Conservation (phyloP, 2,888 invertebrate species). For the Pteria penguin region DNA sequence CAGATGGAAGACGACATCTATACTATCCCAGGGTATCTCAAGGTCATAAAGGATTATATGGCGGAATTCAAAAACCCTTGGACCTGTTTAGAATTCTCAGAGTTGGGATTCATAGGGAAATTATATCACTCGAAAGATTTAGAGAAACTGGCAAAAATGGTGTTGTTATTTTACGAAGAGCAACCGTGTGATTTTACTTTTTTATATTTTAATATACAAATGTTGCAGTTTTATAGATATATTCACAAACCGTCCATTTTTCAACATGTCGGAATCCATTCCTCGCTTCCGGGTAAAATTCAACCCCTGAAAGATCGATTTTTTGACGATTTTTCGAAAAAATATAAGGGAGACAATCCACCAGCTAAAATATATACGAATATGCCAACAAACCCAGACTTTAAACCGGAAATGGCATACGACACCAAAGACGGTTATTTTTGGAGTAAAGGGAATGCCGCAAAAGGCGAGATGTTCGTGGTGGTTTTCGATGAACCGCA, state of each 20-base stretch:
- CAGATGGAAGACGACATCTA: conserved; percentile 80
- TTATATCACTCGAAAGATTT: conserved; percentile 61
- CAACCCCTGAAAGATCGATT: conserved; percentile 63
- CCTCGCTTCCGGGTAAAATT: conserved; percentile 63
- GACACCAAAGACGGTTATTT: conserved; percentile 76
- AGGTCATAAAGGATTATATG: conserved; percentile 75
- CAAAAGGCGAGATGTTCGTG: conserved; percentile 72
- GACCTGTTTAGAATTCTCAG: conserved; percentile 69
- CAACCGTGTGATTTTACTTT: conserved; percentile 66
- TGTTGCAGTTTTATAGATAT: conserved; percentile 51
- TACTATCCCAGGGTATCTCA: conserved; percentile 71
- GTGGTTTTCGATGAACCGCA: conserved; percentile 73
- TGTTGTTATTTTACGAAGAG: conserved; percentile 71
- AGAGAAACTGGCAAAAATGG: conserved; percentile 66
- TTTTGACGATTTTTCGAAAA: conserved; percentile 60
- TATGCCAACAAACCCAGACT: conserved; percentile 72
- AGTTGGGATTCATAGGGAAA: conserved; percentile 69
- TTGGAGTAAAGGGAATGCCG: conserved; percentile 75
- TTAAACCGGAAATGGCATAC: conserved; percentile 77
- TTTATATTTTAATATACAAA: conserved; percentile 60
- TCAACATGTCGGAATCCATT: conserved; percentile 65
- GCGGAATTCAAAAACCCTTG: conserved; percentile 61
- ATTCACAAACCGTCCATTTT: conserved; percentile 65
- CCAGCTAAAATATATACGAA: conserved; percentile 77
- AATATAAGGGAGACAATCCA: conserved; percentile 74